A percentile compares a stretch with the other conserved stretches of the same genome.
These are phyloP conservation scores for Pollenia labialis DNA, from an alignment of 2,888 invertebrate genomes.

Conservation along the genomic window DNA sequence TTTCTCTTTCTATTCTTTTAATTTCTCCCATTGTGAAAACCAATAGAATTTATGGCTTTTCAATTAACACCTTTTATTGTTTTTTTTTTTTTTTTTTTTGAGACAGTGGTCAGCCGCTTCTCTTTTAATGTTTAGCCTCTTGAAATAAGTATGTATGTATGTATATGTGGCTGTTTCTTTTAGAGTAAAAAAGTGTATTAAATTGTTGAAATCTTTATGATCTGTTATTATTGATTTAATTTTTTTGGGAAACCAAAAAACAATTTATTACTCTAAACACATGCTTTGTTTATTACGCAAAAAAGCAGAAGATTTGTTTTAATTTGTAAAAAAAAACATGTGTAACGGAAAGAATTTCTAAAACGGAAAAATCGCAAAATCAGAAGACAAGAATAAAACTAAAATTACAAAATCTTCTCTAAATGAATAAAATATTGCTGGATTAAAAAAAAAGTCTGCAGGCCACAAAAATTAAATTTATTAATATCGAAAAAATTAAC, in stretches of 20 bases:
- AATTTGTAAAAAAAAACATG: background rate
- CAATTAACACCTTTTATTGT: conserved; percentile 73
- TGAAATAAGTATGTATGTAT: too few relatives aligned
- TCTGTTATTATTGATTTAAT: conserved; percentile 53
- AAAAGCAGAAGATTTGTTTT: conserved; percentile 14
- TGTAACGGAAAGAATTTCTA: too few relatives aligned
- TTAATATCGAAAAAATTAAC: too few relatives aligned
- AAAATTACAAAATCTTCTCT: too few relatives aligned
- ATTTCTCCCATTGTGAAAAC: conserved; percentile 23
- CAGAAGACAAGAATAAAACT: too few relatives aligned
- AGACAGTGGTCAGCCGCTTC: conserved; percentile 26
- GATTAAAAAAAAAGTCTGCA: too few relatives aligned
- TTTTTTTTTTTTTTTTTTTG: background rate
- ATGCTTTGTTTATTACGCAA: background rate
- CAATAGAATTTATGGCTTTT: conserved; percentile 70
- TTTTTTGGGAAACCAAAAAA: conserved; percentile 55
- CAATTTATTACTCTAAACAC: conserved; percentile 63
- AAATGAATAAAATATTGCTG: too few relatives aligned
- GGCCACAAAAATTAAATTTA: too few relatives aligned
- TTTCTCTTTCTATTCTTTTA: background rate
- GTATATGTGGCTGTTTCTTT: background rate
- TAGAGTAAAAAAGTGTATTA: conserved; percentile 5
- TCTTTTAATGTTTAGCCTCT: conserved; percentile 1
- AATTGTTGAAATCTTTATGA: conserved; percentile 58
- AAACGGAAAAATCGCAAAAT: too few relatives aligned